Conservation (phyloP, 2,113 vertebrate species). For the Hemibagrus wyckioides region DNA sequence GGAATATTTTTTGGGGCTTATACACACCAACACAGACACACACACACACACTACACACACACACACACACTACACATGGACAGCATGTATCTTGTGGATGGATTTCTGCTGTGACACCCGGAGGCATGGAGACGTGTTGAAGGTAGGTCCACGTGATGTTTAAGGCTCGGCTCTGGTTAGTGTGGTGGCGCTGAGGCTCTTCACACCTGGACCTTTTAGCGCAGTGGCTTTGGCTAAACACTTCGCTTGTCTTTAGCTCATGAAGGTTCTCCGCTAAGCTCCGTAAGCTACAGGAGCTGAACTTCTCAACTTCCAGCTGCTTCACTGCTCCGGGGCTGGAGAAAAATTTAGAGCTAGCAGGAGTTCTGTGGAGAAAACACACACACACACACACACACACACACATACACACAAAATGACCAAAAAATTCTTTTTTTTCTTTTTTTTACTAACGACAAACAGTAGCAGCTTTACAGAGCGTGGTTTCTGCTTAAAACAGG, state of each 20-base stretch:
- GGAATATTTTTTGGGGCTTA: slow-evolving; percentile 35
- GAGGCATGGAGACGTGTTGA: not conserved
- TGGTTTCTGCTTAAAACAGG: not conserved
- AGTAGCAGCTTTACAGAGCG: not conserved
- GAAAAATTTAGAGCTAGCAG: not conserved
- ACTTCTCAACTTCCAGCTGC: not conserved
- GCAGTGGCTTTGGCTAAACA: not conserved
- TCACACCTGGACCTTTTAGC: not conserved
- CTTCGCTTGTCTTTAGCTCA: not conserved
- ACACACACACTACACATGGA: not conserved
- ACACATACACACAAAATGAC: not conserved
- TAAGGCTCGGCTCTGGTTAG: not conserved
- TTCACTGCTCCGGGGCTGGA: not conserved
- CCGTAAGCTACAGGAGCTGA: not conserved
- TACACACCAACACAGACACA: slow-evolving; percentile 1
- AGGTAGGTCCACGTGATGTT: not conserved
- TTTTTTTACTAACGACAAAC: too few relatives aligned
- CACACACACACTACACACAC: slow-evolving; percentile 14
- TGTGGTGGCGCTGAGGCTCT: not conserved
- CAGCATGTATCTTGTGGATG: not conserved
- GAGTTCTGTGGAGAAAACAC: not conserved
- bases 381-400: too few relatives aligned
- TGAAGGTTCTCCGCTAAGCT: not conserved
- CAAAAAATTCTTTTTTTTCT: not conserved
- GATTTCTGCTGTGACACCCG: slow-evolving; percentile 1